phyloP scores from a whole-genome alignment of 2,113 vertebrate genomes.

The Cercopithecus mona region DNA sequence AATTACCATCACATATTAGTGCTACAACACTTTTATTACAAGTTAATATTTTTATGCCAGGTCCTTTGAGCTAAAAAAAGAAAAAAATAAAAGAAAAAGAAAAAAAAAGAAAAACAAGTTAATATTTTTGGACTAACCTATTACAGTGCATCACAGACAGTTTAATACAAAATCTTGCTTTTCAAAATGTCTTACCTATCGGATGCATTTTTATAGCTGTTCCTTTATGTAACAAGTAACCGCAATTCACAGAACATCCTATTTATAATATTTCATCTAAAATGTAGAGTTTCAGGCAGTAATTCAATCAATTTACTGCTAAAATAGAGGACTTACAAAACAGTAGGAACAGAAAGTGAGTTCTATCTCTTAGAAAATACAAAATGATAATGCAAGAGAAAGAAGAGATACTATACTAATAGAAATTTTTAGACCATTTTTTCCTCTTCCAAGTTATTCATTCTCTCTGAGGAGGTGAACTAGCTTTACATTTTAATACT shows the following conservation, averaged over 20 bases:
- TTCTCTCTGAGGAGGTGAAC: conserved; percentile 13
- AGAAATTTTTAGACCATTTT: background rate
- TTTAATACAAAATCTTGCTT: conserved; percentile 25
- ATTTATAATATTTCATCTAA: background rate
- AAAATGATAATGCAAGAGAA: conserved; percentile 5
- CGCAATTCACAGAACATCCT: background rate
- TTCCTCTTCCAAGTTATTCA: background rate
- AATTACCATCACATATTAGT: background rate
- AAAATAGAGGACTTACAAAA: background rate
- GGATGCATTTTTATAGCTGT: background rate
- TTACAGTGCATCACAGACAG: background rate
- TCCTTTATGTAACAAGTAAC: background rate
- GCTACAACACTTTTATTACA: background rate
- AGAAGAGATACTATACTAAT: background rate
- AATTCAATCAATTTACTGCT: background rate
- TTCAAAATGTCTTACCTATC: conserved; percentile 12
- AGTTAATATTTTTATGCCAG: background rate
- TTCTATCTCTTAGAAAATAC: background rate
- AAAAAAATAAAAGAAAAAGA: no score
- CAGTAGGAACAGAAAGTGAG: background rate
- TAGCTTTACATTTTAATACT: background rate
- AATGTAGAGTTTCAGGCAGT: background rate
- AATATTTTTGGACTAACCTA: background rate
- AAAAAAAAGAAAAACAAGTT: background rate
- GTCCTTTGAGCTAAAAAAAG: no score